phyloP scores from a whole-genome alignment of 1,140 invertebrate species.

The Tetragnatha versicolor region DNA sequence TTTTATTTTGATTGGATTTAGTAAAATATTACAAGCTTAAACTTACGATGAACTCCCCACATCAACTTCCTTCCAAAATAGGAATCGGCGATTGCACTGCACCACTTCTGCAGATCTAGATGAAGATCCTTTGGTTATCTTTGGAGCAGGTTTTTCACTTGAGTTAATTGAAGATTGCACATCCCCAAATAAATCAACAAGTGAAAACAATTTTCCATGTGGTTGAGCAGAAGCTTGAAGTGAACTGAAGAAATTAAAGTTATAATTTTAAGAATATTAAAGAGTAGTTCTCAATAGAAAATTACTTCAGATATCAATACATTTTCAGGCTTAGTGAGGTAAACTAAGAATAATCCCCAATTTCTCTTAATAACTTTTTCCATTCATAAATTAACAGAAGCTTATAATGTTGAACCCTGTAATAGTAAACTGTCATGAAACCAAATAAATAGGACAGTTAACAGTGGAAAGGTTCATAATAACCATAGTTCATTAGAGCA shows the following conservation, averaged over 20 bases:
- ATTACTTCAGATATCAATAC: neutral
- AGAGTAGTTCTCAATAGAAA: neutral
- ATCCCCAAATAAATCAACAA: constrained; percentile 28
- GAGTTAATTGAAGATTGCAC: too few species aligned
- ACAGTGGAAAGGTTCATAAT: too few species aligned
- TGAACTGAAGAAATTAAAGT: neutral
- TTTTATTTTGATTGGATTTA: too few species aligned
- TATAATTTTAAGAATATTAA: neutral
- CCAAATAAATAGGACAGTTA: neutral
- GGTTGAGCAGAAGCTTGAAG: constrained; percentile 42
- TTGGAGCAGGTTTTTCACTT: too few species aligned
- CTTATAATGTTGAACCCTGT: neutral
- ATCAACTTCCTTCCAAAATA: too few species aligned
- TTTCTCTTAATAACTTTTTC: neutral
- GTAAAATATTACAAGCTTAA: too few species aligned
- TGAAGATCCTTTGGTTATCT: too few species aligned
- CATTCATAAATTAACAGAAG: neutral
- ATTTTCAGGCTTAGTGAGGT: neutral
- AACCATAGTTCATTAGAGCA: too few species aligned
- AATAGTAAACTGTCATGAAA: neutral
- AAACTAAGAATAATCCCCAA: neutral
- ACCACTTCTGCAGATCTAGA: too few species aligned
- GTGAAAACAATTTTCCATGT: constrained; percentile 17
- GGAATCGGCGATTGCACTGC: too few species aligned
- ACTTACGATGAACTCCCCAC: too few species aligned